Conservation (phyloP, 92 coral and sea anemone genomes). For the Blastomussa wellsi region DNA sequence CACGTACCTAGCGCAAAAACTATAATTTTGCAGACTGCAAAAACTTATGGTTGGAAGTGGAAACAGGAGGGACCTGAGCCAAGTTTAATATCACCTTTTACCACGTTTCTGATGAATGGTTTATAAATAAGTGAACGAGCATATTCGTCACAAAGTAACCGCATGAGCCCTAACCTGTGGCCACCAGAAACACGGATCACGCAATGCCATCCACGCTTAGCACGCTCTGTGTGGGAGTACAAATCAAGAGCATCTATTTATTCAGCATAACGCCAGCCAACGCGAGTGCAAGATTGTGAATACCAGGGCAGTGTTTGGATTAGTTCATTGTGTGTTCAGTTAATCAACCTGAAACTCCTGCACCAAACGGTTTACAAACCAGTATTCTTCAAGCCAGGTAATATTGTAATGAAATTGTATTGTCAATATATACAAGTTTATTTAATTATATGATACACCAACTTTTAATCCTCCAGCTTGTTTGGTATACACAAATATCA, state of each 20-base stretch:
- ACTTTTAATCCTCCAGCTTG: no score
- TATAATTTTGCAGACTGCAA: background rate
- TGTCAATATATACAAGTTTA: background rate
- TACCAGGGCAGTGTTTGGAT: background rate
- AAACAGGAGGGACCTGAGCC: background rate
- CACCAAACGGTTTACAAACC: background rate
- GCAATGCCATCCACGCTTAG: background rate
- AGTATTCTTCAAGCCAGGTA: background rate
- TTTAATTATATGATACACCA: background rate
- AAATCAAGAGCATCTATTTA: background rate
- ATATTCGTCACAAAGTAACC: background rate
- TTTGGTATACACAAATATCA: background rate
- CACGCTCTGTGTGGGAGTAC: background rate
- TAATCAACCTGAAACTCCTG: background rate
- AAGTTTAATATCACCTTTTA: background rate
- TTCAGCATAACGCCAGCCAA: no score
- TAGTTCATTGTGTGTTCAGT: background rate
- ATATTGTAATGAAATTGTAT: background rate
- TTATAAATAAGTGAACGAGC: constrained; percentile 20
- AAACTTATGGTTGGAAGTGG: background rate
- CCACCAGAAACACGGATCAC: constrained; percentile 12
- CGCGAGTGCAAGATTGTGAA: background rate
- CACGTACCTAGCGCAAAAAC: background rate
- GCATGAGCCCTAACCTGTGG: background rate
- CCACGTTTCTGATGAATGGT: constrained; percentile 33